Base-by-base conservation (phyloP, 1,140 invertebrate species). In the Papilio xuthus region DNA sequence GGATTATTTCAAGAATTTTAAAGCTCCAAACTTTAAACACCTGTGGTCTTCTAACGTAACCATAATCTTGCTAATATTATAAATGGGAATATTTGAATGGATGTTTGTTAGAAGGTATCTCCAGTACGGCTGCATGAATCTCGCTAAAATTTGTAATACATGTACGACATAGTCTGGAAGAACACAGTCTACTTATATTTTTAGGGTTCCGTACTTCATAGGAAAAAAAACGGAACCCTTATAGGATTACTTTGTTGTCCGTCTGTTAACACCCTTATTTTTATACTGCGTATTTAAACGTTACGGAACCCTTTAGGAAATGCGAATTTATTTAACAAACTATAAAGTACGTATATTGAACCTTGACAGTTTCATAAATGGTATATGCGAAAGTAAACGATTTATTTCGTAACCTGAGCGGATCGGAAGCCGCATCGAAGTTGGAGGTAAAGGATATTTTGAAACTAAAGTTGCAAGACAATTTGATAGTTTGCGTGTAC, bases 371-470 rank as follows among this genome's bases (percentile, higher is more conserved):
- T 63, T 63, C 3, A 63, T 28, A 63, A 63, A 63, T 28, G 26
- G 26, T 63, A 63, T 63, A 56, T 9, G 53, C 60, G 60, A 63
- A 63, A 63, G 60, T 28, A 63, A 18, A 67, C 60, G 32, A 67
- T 28, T 28, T 13, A 4, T 67, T 28, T 67, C 26, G 60, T 67
- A 67, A 67, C 60, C 12, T 26, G 56, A 63, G 56, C 26, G 10
- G 26, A 63, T 63, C 60, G 60, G 60, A 63, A 63, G 60, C 60
- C 60, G 26, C 60, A 63, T 63, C 56, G 56, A 60, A 23, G n/a
- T 60, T 60, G 56, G 20, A 26, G 60, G 60, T 13, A 63, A 63
- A 63, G 23, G 60, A 63, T 63, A 63, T 63, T 63, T 63, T 63
- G 60, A 63, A 63, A 63, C 60, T 15, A 23, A 63, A 28, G 23